phyloP scores from a whole-genome alignment of 2,113 vertebrate genomes.

The Bostrychus sinensis region DNA sequence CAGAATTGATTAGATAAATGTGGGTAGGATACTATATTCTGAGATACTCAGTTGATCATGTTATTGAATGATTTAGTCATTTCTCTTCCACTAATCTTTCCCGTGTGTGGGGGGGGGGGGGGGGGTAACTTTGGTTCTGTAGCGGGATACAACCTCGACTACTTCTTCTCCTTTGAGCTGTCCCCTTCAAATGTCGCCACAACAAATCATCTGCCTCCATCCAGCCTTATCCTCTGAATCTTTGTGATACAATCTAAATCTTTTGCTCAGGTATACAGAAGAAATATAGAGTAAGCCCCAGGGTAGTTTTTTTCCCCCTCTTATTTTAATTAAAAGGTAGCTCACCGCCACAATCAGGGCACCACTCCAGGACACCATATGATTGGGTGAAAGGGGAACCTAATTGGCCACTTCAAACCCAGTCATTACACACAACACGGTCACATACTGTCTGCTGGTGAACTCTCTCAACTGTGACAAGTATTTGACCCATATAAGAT shows the following conservation, averaged over 20 bases:
- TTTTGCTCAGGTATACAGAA: too few species aligned
- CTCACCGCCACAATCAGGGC: slow-evolving; percentile 31
- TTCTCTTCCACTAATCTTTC: too few species aligned
- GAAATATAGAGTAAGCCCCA: slow-evolving; percentile 55
- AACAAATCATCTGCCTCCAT: slow-evolving; percentile 32
- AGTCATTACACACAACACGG: background rate
- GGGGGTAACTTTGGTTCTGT: too few species aligned
- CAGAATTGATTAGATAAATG: too few species aligned
- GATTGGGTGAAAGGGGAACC: slow-evolving; percentile 39
- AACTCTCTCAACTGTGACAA: background rate
- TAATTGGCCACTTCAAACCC: slow-evolving; percentile 21
- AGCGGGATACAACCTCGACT: too few species aligned
- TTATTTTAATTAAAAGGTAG: slow-evolving; percentile 57
- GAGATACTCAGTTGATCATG: too few species aligned
- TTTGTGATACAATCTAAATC: slow-evolving; percentile 42
- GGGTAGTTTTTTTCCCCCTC: slow-evolving; percentile 21
- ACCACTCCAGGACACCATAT: slow-evolving; percentile 48
- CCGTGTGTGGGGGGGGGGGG: too few species aligned
- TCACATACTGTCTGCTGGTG: background rate
- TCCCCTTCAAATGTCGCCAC: slow-evolving; percentile 19
- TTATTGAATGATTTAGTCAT: too few species aligned
- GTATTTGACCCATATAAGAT: slow-evolving; percentile 51
- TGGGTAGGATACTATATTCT: too few species aligned
- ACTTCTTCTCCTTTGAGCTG: too few species aligned
- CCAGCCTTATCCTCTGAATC: slow-evolving; percentile 33